Percentiles rank a stretch among this genome's conserved stretches.
These are phyloP conservation scores for Alviniconcha marisindica DNA, from an alignment of 1,140 invertebrate species.

Conservation along the genomic window DNA sequence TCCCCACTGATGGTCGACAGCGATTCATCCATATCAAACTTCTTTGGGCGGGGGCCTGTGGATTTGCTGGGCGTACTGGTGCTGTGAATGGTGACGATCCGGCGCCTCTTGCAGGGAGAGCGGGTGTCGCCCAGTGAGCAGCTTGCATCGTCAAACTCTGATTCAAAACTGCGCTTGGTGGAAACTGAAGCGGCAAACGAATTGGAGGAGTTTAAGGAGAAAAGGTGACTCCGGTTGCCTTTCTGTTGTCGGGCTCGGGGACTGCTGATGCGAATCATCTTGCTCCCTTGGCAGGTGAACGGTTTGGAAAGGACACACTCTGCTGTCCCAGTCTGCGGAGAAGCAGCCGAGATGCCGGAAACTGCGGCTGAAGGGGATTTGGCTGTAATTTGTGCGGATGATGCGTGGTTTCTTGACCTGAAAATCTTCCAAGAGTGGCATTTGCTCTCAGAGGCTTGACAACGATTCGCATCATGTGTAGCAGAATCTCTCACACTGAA, in stretches of 20 bases:
- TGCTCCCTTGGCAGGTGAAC: neutral
- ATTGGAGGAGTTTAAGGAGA: neutral
- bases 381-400: neutral
- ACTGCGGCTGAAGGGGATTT: neutral
- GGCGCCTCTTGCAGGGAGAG: neutral
- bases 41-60: neutral
- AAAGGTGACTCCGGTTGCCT: neutral
- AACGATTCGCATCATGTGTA: neutral
- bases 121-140: neutral
- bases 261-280: slow-evolving; percentile 25
- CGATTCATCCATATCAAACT: slow-evolving; percentile 26
- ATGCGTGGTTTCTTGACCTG: neutral
- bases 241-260: neutral
- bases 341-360: neutral
- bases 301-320: neutral
- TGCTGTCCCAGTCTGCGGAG: neutral
- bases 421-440: neutral
- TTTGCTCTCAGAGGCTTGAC: neutral
- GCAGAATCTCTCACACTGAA: neutral
- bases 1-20: slow-evolving; percentile 31
- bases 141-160: neutral
- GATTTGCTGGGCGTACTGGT: slow-evolving; percentile 26
- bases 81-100: neutral
- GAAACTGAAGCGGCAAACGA: neutral
- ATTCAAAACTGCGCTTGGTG: slow-evolving; percentile 1